Evolutionary conservation across 2,113 vertebrate genomes (phyloP), one percentile per base, ranked within the genome.

Genomic region (Scophthalmus maximus): DNA sequence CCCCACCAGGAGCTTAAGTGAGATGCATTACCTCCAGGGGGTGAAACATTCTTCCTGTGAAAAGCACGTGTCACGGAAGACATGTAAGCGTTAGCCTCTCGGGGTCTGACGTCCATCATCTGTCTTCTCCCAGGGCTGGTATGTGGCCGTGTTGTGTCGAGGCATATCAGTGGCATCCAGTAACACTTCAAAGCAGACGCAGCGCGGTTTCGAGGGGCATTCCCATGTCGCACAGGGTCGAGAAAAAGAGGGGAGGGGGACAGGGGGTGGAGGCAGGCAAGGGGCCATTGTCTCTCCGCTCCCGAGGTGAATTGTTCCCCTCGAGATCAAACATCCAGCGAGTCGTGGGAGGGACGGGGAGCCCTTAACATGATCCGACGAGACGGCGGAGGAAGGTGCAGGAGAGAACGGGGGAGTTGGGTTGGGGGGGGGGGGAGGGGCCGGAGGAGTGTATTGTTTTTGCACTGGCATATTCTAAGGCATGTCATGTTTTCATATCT

Each of bases 401-500:
- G 47, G 71, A 79, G 74, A 63, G 52, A 25, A 20, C 49, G 49
- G 55, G 79, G 66, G 76, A 83, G 90, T 81, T 14, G 14, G 71
- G n/a, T n/a, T n/a, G 49, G 55, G 79, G 66, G 76, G 82, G 90
- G 79, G 11, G 14, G 71, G 55, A 46, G 47, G 71, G 73, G 67
- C 46, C 40, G 38, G 84, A 72, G 81, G 82, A 86, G 78, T 55
- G 62, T 78, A 77, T 91, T 92, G 84, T 89, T 91, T 85, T 83
- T 83, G 66, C 62, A n/a, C 66, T 78, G 86, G 82, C 66, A 81
- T 74, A n/a, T 77, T 76, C 83, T 72, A 51, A 90, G 87, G 66
- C 89, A 91, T 88, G 91, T 89, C 82, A 55, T 93, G 93, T 91
- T 91, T 92, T 91, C 77, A 89, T 77, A 84, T 92, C 81, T 88